Base-by-base conservation (phyloP, 53 echinoderm and acorn worm genomes). In the Luidia sarsii region DNA sequence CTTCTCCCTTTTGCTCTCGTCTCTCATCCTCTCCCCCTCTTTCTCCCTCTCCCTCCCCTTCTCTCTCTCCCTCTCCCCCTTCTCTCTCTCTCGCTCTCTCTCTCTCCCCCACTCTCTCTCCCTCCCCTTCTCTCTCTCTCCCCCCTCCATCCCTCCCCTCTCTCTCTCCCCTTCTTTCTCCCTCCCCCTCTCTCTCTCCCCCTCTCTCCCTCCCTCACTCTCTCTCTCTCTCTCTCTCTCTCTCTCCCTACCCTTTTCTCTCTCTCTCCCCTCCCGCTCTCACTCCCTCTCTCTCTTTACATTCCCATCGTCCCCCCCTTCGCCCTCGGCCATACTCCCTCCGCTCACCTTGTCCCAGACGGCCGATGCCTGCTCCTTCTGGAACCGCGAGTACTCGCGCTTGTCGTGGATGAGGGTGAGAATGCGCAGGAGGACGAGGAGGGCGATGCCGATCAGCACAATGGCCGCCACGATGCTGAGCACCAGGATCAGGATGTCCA, bases 301-400 rank as follows among this genome's bases (percentile, higher is more conserved):
- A 8, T 46, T 14, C 46, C 8, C 46, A 8, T 14, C 46, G 46
- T 14, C 46, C 46, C 46, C 46, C 15, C 46, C 46, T 46, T 14
- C 46, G 46, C 46, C 46, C 46, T 14, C 46, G 46, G 8, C 46
- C 46, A 8, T 14, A 15, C 46, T 14, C 46, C 46, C 46, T 46
- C 46, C 46, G 56, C 87, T 68, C 39, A 96, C 96, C 92, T 82
- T 64, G 64, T 90, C 92, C 93, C 96, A 96, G 48, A 86, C 88
- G 4, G 96, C 74, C 1, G 64, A 79, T 14, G 38, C 37, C 28
- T 88, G 68, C 33, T 96, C 96, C 57, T 96, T 90, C 48, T 93
- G 86, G 82, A 96, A 96, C 67, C 71, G 70, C 1, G 70, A 51
- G 77, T 69, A 96, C 57, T 96, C 96, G 51, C 88, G 90, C 71